Percentiles rank a stretch among this genome's conserved stretches.
Evolutionary conservation across 2,888 invertebrate species (phyloP).

Genomic region (Embidobia sp.): DNA sequence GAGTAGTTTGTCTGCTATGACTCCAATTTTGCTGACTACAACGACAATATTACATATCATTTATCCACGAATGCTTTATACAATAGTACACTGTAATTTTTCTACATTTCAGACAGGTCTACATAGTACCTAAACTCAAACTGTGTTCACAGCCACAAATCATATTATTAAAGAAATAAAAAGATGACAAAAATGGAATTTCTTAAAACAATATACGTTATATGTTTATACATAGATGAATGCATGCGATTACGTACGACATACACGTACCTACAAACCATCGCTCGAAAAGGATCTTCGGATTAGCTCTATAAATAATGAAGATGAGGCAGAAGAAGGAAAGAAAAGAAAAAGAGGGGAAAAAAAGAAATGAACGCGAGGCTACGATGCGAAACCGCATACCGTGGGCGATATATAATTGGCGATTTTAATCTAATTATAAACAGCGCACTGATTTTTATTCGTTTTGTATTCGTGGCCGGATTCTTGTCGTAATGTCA

Average conservation of each 20-base stretch:
- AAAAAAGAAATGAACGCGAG: conserved; percentile 27
- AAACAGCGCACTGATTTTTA: conserved; percentile 21
- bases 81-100: not conserved
- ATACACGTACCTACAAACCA: too few species aligned
- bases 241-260: conserved; percentile 33
- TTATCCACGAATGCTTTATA: conserved; percentile 27
- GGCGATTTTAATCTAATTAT: conserved; percentile 38
- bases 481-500: conserved; percentile 7
- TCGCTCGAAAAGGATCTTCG: conserved; percentile 38
- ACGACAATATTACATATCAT: conserved; percentile 21
- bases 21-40: not conserved
- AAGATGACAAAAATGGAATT: conserved; percentile 8
- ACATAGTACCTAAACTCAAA: conserved; percentile 75
- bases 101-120: conserved; percentile 43
- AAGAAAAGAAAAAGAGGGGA: conserved; percentile 11
- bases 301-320: conserved; percentile 62
- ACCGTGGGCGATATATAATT: conserved; percentile 36
- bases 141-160: conserved; percentile 82
- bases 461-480: conserved; percentile 20
- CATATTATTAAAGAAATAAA: conserved; percentile 72
- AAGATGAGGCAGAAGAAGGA: conserved; percentile 7
- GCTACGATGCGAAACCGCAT: conserved; percentile 42
- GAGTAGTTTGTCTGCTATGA: not conserved
- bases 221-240: conserved; percentile 60
- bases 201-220: conserved; percentile 48